Percentiles rank a stretch among this genome's conserved stretches.
phyloP scores from a whole-genome alignment of 2,888 invertebrate genomes.

The Aleiodes testaceus region DNA sequence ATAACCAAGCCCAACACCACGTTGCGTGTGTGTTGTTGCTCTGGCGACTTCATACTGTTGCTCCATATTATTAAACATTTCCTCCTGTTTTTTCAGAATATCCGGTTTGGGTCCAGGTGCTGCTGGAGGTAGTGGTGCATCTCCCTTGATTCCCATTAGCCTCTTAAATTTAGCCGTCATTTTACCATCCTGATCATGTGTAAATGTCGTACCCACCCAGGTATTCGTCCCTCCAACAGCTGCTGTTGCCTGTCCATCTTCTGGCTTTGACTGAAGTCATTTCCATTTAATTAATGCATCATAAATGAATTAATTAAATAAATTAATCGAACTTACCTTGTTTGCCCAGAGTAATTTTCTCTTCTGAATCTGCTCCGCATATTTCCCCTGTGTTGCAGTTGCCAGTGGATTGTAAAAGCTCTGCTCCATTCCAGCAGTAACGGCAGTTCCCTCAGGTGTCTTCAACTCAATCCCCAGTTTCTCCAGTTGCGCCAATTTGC shows the following conservation, averaged over 20 bases:
- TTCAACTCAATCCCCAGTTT: constrained; percentile 73
- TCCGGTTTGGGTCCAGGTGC: constrained; percentile 74
- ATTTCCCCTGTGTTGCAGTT: constrained; percentile 83
- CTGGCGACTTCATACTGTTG: constrained; percentile 97
- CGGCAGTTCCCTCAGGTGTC: constrained; percentile 62
- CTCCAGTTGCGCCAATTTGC: constrained; percentile 73
- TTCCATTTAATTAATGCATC: not conserved
- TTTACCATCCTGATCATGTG: constrained; percentile 92
- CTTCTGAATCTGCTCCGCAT: constrained; percentile 89
- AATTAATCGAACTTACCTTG: constrained; percentile 74
- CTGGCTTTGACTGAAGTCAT: constrained; percentile 61
- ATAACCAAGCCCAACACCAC: constrained; percentile 90
- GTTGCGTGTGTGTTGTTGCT: constrained; percentile 95
- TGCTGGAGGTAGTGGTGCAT: constrained; percentile 68
- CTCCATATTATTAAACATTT: constrained; percentile 94
- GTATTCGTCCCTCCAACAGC: constrained; percentile 72
- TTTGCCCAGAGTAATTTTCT: constrained; percentile 93
- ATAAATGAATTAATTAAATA: constrained; percentile 35
- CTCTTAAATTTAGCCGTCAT: constrained; percentile 96
- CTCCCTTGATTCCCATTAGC: constrained; percentile 93
- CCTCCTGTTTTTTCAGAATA: constrained; percentile 83
- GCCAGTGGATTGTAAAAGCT: constrained; percentile 85
- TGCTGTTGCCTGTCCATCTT: constrained; percentile 67
- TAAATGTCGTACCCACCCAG: constrained; percentile 91
- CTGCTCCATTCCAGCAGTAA: constrained; percentile 70